Conservation (phyloP, 2,797 vertebrate genomes). For the Galaxias olidus region DNA sequence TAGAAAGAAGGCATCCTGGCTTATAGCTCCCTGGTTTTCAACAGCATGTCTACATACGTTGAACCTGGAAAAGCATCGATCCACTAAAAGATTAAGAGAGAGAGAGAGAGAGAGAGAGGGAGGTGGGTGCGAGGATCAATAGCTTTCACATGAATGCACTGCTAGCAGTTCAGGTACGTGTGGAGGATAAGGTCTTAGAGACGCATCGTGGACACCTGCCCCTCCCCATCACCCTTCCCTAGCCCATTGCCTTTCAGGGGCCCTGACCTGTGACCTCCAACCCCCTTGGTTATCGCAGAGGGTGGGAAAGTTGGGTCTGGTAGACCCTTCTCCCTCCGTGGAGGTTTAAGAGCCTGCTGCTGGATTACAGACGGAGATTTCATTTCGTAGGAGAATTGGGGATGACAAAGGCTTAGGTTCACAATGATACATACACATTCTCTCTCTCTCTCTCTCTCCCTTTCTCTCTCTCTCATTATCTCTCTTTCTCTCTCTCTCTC, state of each 20-base stretch:
- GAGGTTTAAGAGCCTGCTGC: conserved; percentile 39
- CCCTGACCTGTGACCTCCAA: conserved; percentile 24
- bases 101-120: conserved; percentile 45
- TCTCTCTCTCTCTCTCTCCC: conserved; percentile 11
- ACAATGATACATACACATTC: conserved; percentile 33
- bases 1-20: conserved; percentile 53
- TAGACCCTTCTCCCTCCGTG: conserved; percentile 18
- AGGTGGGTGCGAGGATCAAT: conserved; percentile 74
- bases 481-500: conserved; percentile 1
- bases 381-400: conserved; percentile 41
- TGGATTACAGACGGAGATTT: conserved; percentile 52
- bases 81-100: conserved; percentile 53
- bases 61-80: conserved; percentile 69
- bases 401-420: conserved; percentile 42
- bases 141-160: conserved; percentile 76
- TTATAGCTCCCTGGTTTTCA: conserved; percentile 56
- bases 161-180: conserved; percentile 65
- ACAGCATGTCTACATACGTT: conserved; percentile 61
- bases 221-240: neutral
- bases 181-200: conserved; percentile 36
- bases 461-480: too few relatives aligned
- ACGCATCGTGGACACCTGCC: conserved; percentile 11
- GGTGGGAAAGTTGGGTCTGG: conserved; percentile 20
- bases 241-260: neutral
- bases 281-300: conserved; percentile 19